Evolutionary conservation across 2,113 vertebrate species (phyloP), one percentile per base, ranked within the genome.

Genomic region (Pithys albifrons): DNA sequence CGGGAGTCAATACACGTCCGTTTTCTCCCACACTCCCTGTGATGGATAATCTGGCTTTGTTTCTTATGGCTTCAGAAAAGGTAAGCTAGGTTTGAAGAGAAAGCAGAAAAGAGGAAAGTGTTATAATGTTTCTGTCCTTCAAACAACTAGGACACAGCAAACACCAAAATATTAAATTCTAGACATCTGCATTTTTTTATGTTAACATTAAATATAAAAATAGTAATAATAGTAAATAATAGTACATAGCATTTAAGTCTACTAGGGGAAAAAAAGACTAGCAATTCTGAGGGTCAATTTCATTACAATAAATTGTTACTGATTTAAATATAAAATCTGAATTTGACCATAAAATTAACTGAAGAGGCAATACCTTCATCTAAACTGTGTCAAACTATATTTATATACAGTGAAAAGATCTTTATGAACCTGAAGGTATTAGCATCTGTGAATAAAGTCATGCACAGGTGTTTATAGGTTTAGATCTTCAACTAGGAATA

Each of bases 21-120:
- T 99, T 99, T 92, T 99, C 99, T 97, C 99, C 99, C 94, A 99
- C 98, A 39, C 99, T 99, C 97, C 99, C 99, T 70, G 99, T 99
- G 98, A 99, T 99, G 98, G 99, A 99, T 98, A 99, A 97, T 97
- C 99, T 98, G 98, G 99, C 99, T 99, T 99, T 99, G 98, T 99
- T 99, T 98, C 99, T 98, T 99, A 99, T 99, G 99, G 99, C 99
- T 99, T 99, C 99, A 94, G 99, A 99, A 98, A 99, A 99, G 96
- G 99, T 99, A 98, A 99, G 98, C 99, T 99, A 97, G 94, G 96
- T 96, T 95, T 91, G 95, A 91, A 81, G 83, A 77, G 96, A 96
- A 92, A 92, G 75, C 84, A 94, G 76, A 95, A 92, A 86, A 93
- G 48, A 94, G 79, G 71, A 81, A 46, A 82, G 85, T 89, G 97